phyloP scores from a whole-genome alignment of 1,140 invertebrate genomes.

The Neodiprion pinetum region DNA sequence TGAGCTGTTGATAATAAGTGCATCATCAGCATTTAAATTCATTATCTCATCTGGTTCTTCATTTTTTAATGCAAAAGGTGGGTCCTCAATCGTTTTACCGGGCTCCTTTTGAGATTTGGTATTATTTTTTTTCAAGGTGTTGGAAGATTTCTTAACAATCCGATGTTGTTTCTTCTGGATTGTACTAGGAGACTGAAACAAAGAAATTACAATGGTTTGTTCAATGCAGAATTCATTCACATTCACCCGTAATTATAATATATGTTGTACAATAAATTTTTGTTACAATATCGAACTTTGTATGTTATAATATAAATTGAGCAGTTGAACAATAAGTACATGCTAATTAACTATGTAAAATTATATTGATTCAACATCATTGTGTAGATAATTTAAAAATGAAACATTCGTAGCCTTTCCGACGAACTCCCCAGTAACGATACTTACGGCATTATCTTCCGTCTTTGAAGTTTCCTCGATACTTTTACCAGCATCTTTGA shows the following conservation, averaged over 20 bases:
- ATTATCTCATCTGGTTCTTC: not conserved
- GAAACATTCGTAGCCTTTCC: too few relatives aligned
- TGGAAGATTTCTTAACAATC: conserved; percentile 20
- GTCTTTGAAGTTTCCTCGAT: conserved; percentile 43
- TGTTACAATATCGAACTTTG: too few relatives aligned
- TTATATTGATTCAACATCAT: too few relatives aligned
- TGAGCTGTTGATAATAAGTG: not conserved
- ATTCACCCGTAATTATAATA: too few relatives aligned
- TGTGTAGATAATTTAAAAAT: too few relatives aligned
- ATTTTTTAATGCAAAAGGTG: not conserved
- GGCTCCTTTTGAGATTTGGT: too few relatives aligned
- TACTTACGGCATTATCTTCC: conserved; percentile 15
- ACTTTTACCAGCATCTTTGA: conserved; percentile 59
- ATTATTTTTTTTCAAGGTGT: conserved; percentile 15
- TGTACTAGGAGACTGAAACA: not conserved
- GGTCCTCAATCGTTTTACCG: too few relatives aligned
- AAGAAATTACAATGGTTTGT: not conserved
- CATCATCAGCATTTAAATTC: conserved; percentile 11
- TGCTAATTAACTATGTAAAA: too few relatives aligned
- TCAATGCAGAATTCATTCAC: too few relatives aligned
- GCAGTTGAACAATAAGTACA: too few relatives aligned
- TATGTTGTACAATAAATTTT: too few relatives aligned
- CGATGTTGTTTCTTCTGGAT: conserved; percentile 25
- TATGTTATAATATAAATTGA: too few relatives aligned
- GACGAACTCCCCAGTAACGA: not conserved